Evolutionary conservation across 2,113 vertebrate genomes (phyloP), one percentile per base, ranked within the genome.

Genomic region (Halichoeres trimaculatus): DNA sequence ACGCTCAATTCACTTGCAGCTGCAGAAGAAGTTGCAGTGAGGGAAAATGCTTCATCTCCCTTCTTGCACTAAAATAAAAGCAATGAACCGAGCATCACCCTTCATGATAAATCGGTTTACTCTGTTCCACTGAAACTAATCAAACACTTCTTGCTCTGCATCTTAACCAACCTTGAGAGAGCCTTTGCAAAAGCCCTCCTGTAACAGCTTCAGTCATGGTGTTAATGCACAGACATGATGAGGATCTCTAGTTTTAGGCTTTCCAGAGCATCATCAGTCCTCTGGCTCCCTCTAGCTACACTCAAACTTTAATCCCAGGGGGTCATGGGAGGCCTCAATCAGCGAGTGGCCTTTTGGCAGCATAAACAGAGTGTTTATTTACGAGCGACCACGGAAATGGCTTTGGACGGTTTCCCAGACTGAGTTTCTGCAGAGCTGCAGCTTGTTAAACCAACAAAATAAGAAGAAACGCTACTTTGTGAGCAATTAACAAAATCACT

Each of bases 371-470:
- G 64, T 76, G 54, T 73, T 52, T 52, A 66, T 67, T 58, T 53
- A n/a, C 1, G 62, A 68, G 57, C 10, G 22, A 80, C 54, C 59
- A 43, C 71, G 69, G 68, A 83, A 81, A 87, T 76, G 57, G 72
- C 64, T 81, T 78, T 81, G 79, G 68, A 70, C 55, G 22, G 14
- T 14, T 74, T 87, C 77, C 71, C 82, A 85, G 77, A 61, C 67
- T 35, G 9, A 64, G 57, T 74, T 58, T 69, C 73, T 70, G 51
- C 62, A 63, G 20, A 19, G 22, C 51, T 61, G 16, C 45, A 62
- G 70, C 50, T 57, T 70, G 20, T 64, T 66, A 84, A 82, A 65
- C 45, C n/a, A 52, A 34, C 47, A 43, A 30, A 71, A 61, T 70
- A 55, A 72, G 16, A 78, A 59, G 60, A 78, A 71, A 68, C 41